phyloP scores from a whole-genome alignment of 1,140 invertebrate species.

The Brachionus sp. region DNA sequence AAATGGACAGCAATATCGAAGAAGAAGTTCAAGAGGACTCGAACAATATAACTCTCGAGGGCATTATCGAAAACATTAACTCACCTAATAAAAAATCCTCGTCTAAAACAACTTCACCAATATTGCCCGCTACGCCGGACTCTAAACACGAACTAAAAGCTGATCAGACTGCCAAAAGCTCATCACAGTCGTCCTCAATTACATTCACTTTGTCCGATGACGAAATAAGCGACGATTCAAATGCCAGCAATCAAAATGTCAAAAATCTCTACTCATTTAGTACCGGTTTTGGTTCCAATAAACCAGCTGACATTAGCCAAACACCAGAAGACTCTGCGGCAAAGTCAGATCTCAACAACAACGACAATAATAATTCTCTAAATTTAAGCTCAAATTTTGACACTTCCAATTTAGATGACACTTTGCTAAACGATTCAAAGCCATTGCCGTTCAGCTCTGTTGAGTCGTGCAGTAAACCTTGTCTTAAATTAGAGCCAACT shows the following conservation, averaged over 20 bases:
- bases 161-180: not conserved
- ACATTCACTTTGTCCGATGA: conserved; percentile 41
- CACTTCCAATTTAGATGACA: not conserved
- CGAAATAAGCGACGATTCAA: conserved; percentile 41
- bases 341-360: conserved; percentile 3
- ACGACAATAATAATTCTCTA: not conserved
- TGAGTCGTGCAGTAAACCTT: not conserved
- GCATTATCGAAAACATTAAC: conserved; percentile 25
- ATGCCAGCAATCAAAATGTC: conserved; percentile 42
- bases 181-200: not conserved
- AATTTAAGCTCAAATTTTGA: conserved; percentile 27
- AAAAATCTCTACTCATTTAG: conserved; percentile 13
- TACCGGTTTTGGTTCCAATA: not conserved
- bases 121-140: not conserved
- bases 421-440: not conserved
- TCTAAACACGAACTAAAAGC: conserved; percentile 4
- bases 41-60: not conserved
- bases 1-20: not conserved
- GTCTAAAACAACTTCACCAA: conserved; percentile 12
- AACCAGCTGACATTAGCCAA: not conserved
- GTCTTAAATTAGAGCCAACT: not conserved
- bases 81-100: conserved; percentile 32
- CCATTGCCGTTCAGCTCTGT: not conserved
- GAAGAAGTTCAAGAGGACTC: not conserved
- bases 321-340: not conserved